Conservation (phyloP, 2,797 vertebrate species). For the Myoxocephalus aenaeus region DNA sequence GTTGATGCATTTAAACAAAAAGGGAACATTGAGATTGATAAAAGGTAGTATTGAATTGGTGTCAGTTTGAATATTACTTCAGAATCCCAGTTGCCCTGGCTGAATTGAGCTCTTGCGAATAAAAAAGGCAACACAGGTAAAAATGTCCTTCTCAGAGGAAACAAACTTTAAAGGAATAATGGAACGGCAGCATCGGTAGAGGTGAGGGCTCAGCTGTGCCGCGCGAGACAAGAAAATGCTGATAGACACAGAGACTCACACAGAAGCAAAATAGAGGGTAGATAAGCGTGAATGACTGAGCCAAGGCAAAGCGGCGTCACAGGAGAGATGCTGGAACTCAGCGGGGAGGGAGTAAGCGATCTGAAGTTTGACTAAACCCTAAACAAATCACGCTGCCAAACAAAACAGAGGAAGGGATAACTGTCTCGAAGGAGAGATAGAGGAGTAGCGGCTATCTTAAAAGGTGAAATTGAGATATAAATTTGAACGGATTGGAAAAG, state of each 20-base stretch:
- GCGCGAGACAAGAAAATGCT: constrained; percentile 32
- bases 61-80: not conserved
- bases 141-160: constrained; percentile 11
- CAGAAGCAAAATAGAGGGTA: constrained; percentile 20
- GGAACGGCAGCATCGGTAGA: not conserved
- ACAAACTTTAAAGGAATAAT: constrained; percentile 27
- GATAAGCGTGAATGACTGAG: constrained; percentile 36
- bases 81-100: not conserved
- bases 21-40: not conserved
- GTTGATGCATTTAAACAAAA: not conserved
- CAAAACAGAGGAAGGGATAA: constrained; percentile 25
- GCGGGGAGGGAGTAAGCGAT: constrained; percentile 5
- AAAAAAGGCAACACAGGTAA: constrained; percentile 6
- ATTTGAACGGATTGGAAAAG: constrained; percentile 9
- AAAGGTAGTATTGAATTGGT: not conserved
- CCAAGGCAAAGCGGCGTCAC: constrained; percentile 6
- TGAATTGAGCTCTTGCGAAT: constrained; percentile 1
- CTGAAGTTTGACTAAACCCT: constrained; percentile 47
- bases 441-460: constrained; percentile 24
- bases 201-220: constrained; percentile 35
- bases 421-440: constrained; percentile 25
- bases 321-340: constrained; percentile 31
- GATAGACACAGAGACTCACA: constrained; percentile 14
- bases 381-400: constrained; percentile 45
- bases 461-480: constrained; percentile 45